phyloP scores from a whole-genome alignment of 2,113 vertebrate species.

The Grammomys dolichurus region DNA sequence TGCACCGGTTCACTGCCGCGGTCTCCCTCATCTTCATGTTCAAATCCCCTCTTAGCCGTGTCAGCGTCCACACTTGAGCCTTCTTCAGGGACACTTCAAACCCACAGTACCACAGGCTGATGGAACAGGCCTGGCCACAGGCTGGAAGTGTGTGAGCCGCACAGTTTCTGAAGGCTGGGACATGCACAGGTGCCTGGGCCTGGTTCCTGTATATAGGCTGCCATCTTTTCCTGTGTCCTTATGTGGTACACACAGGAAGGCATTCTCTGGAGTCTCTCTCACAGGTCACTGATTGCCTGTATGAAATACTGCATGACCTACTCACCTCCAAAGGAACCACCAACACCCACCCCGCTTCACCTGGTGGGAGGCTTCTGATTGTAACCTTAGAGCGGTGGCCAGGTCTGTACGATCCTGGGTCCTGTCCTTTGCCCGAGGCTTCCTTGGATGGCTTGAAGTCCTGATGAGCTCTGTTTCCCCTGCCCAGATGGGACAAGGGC shows the following conservation, averaged over 20 bases:
- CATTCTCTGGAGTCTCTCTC: not conserved
- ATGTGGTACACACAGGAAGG: not conserved
- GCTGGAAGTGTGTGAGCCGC: not conserved
- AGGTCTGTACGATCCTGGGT: not conserved
- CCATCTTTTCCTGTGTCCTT: not conserved
- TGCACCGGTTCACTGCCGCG: not conserved
- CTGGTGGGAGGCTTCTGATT: not conserved
- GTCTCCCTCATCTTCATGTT: not conserved
- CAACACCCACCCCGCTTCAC: not conserved
- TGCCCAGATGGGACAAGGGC: no score
- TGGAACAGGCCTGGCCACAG: not conserved
- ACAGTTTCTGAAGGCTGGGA: not conserved
- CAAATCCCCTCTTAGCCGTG: not conserved
- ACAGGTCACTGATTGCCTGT: not conserved
- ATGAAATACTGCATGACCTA: not conserved
- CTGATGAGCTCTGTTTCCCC: not conserved
- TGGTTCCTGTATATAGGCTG: not conserved
- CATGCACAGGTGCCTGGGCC: not conserved
- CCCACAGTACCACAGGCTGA: not conserved
- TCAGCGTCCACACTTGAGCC: not conserved
- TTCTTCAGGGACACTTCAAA: not conserved
- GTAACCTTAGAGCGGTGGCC: fast-evolving
- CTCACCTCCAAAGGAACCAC: not conserved
- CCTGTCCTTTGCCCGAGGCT: not conserved
- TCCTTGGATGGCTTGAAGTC: not conserved